Evolutionary conservation across 2,888 invertebrate species (phyloP), one percentile per base, ranked within the genome.

Genomic region (Gisinianus flammeolus): DNA sequence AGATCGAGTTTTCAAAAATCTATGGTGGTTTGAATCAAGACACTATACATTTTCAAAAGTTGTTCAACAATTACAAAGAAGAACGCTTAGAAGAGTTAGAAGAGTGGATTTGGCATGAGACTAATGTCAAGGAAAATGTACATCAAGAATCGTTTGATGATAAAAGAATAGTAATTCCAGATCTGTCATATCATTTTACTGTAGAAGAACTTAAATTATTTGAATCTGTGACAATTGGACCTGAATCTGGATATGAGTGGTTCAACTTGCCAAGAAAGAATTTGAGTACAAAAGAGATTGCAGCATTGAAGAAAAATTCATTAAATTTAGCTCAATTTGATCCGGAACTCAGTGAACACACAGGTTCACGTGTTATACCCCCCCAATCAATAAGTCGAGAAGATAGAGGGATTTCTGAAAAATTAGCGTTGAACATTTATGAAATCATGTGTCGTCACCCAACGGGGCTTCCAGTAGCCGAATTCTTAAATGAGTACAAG

Each of bases 291-390:
- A 26, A 69, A n/a, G 76, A 76, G 19, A 76, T 76, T 62, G 52
- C 19, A 22, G 28, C 22, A 5, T 31, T 76, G n/a, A 64, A 52
- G 35, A 62, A 56, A 35, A 66, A 44, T 19, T 30, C 62, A 19
- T 22, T 69, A 19, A 76, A 76, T 28, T 62, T 76, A 58, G 69
- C 76, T 62, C n/a, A 24, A 19, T 76, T 76, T 44, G 76, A 76
- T 44, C 76, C 76, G 12, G 76, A 76, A 28, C 30, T 76, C 19
- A 76, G 62, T 62, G 22, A 44, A 8, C 68, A 30, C 44, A 2
- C 35, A 5, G 74, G 66, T 12, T n/a, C 67, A n/a, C 54, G 76
- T 10, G 44, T 76, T 2, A 35, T 76, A 0, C 76, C 76, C 0
- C 76, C 76, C 6, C 76, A 76, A 62, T 56, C 52, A 22, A 68